Percentiles rank a stretch among this genome's conserved stretches.
Conservation (phyloP, 2,888 invertebrate species). For the Glaucopsyche alexis region DNA sequence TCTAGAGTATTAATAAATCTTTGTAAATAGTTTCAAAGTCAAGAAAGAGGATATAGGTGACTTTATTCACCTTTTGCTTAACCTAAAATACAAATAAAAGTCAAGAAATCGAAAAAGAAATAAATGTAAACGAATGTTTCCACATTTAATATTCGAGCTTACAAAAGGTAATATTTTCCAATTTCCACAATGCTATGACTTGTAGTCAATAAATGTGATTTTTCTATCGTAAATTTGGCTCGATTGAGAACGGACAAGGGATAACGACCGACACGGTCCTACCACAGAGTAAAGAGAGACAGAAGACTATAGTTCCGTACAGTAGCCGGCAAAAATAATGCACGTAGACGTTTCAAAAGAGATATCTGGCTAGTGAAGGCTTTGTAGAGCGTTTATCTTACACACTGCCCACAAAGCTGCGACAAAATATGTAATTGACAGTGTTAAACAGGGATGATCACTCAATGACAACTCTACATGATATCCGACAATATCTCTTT, state of each 20-base stretch:
- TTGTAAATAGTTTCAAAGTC: background rate
- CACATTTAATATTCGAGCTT: slow-evolving; percentile 12
- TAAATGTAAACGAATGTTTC: slow-evolving; percentile 6
- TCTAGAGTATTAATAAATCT: no score
- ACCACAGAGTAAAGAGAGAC: background rate
- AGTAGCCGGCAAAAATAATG: background rate
- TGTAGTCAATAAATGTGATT: slow-evolving; percentile 30
- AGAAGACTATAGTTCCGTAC: background rate
- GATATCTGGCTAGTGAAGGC: no score
- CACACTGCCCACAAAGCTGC: no score
- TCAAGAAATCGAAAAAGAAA: background rate
- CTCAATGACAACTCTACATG: no score
- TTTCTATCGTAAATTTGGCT: slow-evolving; percentile 25
- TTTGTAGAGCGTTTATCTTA: no score
- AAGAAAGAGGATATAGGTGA: background rate
- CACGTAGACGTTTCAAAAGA: no score
- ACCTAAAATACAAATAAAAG: background rate
- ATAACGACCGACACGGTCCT: slow-evolving; percentile 35
- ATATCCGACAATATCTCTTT: no score
- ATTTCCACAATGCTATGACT: slow-evolving; percentile 22
- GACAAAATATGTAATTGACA: no score
- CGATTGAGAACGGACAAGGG: slow-evolving; percentile 32
- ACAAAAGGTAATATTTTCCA: slow-evolving; percentile 22
- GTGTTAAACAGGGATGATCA: no score
- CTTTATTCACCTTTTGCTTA: background rate